A percentile compares a stretch with the other conserved stretches of the same genome.
Evolutionary conservation across 2,113 vertebrate genomes (phyloP).

Genomic region (Alethe castanea): DNA sequence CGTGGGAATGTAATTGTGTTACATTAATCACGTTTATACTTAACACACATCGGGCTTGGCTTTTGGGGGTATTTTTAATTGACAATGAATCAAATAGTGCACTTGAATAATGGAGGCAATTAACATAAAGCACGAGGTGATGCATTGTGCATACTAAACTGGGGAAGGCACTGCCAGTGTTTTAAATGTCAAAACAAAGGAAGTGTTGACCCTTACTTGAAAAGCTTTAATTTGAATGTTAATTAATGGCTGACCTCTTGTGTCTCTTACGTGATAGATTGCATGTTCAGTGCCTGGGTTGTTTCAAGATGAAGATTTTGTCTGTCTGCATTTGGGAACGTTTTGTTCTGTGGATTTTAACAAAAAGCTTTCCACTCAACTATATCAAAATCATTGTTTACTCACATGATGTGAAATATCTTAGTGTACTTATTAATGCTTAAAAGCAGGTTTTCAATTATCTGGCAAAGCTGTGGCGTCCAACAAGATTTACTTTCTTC

Average conservation of each 20-base stretch:
- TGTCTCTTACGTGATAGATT: constrained; percentile 45
- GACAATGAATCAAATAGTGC: constrained; percentile 87
- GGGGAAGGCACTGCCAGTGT: constrained; percentile 27
- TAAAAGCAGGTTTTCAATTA: neutral
- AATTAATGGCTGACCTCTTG: constrained; percentile 70
- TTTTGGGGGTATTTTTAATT: constrained; percentile 85
- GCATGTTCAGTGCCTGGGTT: neutral
- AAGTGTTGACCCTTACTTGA: constrained; percentile 67
- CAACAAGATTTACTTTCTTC: neutral
- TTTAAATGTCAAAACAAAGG: constrained; percentile 77
- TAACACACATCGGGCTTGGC: constrained; percentile 74
- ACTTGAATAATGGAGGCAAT: constrained; percentile 93
- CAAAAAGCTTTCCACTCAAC: neutral
- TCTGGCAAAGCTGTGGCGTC: neutral
- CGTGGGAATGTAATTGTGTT: constrained; percentile 57
- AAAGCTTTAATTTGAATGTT: constrained; percentile 70
- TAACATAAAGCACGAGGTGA: constrained; percentile 78
- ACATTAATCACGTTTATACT: constrained; percentile 83
- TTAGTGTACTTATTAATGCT: neutral
- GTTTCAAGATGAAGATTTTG: neutral
- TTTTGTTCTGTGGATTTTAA: neutral
- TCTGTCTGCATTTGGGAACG: neutral
- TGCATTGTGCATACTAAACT: constrained; percentile 52
- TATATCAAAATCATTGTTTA: neutral
- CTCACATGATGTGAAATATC: neutral